phyloP scores from a whole-genome alignment of 2,797 vertebrate species.

The Tarsius wallacei region DNA sequence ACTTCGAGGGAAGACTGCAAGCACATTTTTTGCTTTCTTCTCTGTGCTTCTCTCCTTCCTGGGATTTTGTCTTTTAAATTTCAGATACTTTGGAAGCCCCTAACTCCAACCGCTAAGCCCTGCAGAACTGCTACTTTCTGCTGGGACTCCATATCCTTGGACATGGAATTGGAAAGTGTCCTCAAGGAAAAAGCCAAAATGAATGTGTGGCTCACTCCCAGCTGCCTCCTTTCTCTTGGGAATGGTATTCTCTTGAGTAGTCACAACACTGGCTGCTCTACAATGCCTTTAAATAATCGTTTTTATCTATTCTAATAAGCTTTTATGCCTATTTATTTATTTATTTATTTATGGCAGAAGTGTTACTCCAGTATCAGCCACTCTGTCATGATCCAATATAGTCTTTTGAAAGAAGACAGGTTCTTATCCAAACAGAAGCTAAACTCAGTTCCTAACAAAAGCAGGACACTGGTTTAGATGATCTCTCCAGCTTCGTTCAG shows the following conservation, averaged over 20 bases:
- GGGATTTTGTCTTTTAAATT: background rate
- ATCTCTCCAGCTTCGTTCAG: background rate
- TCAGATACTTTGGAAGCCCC: background rate
- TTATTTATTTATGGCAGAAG: background rate
- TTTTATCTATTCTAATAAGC: background rate
- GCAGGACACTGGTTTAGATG: background rate
- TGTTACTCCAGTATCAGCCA: slow-evolving; percentile 14
- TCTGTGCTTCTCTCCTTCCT: background rate
- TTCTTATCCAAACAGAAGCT: slow-evolving; percentile 3
- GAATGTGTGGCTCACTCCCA: fast-evolving
- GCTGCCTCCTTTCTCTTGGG: background rate
- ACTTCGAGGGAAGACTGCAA: background rate
- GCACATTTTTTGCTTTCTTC: background rate
- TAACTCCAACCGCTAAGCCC: background rate
- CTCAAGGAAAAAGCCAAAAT: background rate
- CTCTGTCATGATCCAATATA: background rate
- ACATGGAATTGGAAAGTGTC: background rate
- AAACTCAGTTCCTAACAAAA: background rate
- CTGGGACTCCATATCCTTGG: too few species aligned
- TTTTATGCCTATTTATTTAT: background rate
- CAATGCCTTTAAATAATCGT: background rate
- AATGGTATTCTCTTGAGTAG: background rate
- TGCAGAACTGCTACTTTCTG: background rate
- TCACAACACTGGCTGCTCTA: background rate
- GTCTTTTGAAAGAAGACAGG: background rate